A percentile compares a stretch with the other conserved stretches of the same genome.
Conservation (phyloP, 2,113 vertebrate genomes). For the Tachuris rubrigastra region DNA sequence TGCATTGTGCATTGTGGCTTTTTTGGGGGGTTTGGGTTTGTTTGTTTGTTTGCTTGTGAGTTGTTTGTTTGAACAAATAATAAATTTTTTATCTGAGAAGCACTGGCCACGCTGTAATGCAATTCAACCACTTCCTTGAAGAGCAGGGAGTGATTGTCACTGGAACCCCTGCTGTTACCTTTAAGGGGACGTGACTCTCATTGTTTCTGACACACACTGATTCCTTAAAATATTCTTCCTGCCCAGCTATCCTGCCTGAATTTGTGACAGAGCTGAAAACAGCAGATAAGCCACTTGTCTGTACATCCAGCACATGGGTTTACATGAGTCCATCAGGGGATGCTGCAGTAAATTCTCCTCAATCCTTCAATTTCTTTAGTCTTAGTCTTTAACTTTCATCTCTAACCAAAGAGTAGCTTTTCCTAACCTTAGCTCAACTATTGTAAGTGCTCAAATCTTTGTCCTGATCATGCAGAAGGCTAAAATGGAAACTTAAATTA, state of each 20-base stretch:
- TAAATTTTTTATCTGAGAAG: background rate
- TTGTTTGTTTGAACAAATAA: background rate
- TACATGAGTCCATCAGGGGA: background rate
- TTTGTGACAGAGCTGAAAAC: background rate
- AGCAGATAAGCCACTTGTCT: background rate
- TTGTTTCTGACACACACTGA: background rate
- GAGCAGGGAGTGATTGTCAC: background rate
- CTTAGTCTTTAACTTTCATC: background rate
- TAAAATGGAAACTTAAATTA: slow-evolving; percentile 28
- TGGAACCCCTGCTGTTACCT: background rate
- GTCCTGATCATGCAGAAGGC: background rate
- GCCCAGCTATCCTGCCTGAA: background rate
- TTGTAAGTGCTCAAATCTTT: slow-evolving; percentile 11
- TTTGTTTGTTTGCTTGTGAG: background rate
- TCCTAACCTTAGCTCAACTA: background rate
- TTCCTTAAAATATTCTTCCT: background rate
- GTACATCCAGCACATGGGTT: accelerated
- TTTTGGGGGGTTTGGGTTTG: background rate
- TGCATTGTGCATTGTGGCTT: background rate
- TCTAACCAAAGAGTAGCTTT: background rate
- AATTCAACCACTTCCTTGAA: background rate
- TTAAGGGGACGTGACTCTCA: background rate
- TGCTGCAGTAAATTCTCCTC: background rate
- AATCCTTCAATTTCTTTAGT: background rate
- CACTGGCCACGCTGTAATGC: background rate